Percentiles rank a stretch among this genome's conserved stretches.
Conservation (phyloP, 2,113 vertebrate species). For the Accipiter virgatus region DNA sequence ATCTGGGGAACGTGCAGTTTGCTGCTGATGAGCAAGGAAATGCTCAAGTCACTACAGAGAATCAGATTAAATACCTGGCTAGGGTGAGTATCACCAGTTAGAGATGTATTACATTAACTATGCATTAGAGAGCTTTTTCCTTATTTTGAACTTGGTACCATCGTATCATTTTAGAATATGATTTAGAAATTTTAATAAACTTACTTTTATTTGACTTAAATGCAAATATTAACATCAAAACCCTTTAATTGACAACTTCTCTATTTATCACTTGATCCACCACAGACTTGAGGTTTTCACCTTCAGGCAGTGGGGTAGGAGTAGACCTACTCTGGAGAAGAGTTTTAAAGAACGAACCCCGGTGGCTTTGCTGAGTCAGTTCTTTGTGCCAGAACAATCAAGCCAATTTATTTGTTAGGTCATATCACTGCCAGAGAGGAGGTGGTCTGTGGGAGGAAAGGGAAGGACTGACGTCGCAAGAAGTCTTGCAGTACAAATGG, state of each 20-base stretch:
- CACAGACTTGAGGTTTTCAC: not conserved
- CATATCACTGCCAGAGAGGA: not conserved
- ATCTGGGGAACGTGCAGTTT: conserved; percentile 94
- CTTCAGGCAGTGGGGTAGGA: not conserved
- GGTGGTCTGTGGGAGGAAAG: not conserved
- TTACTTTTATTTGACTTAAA: not conserved
- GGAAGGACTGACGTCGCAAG: not conserved
- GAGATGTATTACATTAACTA: fast-evolving
- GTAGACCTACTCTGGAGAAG: not conserved
- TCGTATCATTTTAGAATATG: not conserved
- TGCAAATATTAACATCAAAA: not conserved
- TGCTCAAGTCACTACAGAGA: conserved; percentile 89
- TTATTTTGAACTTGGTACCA: not conserved
- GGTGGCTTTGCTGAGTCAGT: not conserved
- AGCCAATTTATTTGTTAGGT: not conserved
- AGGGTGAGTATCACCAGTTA: conserved; percentile 77
- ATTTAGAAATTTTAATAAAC: not conserved
- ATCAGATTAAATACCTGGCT: conserved; percentile 93
- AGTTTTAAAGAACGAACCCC: not conserved
- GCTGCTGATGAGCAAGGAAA: conserved; percentile 86
- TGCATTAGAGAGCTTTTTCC: not conserved
- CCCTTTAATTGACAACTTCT: not conserved
- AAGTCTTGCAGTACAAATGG: not conserved
- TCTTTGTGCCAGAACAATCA: not conserved
- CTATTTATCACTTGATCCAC: not conserved